Evolutionary conservation across 2,797 vertebrate species (phyloP).

Genomic region (Eremophila alpestris): DNA sequence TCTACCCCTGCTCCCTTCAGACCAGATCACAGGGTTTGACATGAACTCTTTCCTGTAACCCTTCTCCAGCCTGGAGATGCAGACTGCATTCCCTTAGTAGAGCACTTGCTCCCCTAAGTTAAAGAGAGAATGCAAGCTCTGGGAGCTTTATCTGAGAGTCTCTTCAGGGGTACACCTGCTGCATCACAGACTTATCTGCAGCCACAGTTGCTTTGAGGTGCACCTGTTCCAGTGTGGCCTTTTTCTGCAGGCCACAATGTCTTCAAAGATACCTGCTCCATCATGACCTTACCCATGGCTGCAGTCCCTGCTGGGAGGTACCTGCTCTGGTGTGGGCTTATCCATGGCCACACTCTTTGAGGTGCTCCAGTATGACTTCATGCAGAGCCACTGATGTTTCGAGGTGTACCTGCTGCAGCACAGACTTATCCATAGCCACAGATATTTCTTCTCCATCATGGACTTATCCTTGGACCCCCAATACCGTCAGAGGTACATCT

Average conservation of each 20-base stretch:
- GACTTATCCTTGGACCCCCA: neutral
- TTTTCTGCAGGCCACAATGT: neutral
- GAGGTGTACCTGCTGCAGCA: neutral
- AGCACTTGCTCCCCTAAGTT: neutral
- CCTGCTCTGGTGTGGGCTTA: neutral
- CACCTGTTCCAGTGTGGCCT: neutral
- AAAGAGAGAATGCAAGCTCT: neutral
- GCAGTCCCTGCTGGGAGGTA: accelerated
- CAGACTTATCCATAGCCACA: neutral
- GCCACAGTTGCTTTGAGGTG: neutral
- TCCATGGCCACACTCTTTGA: neutral
- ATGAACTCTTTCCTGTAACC: neutral
- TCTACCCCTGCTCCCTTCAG: neutral
- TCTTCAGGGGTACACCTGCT: neutral
- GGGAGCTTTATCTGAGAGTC: too few relatives aligned
- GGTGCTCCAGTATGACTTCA: neutral
- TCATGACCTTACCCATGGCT: too few relatives aligned
- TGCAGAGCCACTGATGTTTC: neutral
- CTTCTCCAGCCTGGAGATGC: neutral
- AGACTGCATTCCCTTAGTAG: neutral
- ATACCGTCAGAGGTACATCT: neutral
- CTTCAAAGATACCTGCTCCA: neutral
- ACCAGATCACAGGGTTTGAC: neutral
- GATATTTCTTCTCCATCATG: neutral
- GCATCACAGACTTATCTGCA: neutral